phyloP scores from a whole-genome alignment of 2,888 invertebrate species.

The Papilio protenor region DNA sequence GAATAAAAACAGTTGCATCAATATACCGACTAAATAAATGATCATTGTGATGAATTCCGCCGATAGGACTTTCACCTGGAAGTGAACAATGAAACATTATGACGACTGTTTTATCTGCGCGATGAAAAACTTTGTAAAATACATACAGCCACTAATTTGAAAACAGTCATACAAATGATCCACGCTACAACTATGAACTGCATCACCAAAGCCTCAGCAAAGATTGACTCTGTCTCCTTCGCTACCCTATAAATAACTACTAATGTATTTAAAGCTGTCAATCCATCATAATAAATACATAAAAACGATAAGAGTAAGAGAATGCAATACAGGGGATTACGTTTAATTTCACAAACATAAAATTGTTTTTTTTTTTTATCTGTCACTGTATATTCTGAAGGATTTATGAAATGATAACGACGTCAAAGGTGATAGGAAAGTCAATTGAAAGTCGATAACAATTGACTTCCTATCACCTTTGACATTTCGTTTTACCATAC shows the following conservation, averaged over 20 bases:
- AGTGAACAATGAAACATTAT: conserved; percentile 42
- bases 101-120: background rate
- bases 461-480: too few species aligned
- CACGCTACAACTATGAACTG: conserved; percentile 58
- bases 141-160: conserved; percentile 72
- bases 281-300: too few species aligned
- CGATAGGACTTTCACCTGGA: conserved; percentile 66
- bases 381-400: too few species aligned
- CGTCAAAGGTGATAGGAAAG: too few species aligned
- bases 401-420: too few species aligned
- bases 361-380: too few species aligned
- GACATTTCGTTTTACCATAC: background rate
- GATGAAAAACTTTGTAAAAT: conserved; percentile 1
- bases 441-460: too few species aligned
- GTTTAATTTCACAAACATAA: too few species aligned
- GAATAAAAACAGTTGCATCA: conserved; percentile 55
- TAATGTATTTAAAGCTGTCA: too few species aligned
- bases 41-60: conserved; percentile 68
- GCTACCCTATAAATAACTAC: too few species aligned
- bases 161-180: conserved; percentile 67
- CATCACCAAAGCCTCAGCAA: conserved; percentile 66
- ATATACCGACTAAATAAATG: conserved; percentile 68
- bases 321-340: too few species aligned
- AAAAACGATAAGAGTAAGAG: too few species aligned
- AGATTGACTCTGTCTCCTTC: conserved; percentile 67